Base-by-base conservation (phyloP, 2,888 invertebrate species). In the Dusona sp. region DNA sequence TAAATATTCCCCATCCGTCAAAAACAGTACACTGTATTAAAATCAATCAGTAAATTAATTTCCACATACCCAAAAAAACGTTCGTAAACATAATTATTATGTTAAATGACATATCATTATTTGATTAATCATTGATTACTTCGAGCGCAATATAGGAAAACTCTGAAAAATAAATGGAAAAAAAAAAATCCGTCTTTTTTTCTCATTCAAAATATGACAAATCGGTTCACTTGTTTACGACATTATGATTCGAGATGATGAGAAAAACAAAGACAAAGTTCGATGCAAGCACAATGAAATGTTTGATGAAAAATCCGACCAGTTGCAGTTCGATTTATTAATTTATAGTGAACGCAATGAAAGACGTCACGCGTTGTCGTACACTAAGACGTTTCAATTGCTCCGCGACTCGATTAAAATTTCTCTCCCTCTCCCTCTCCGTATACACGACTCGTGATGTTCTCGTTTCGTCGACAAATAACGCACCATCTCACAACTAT, bases 321-420 rank as follows among this genome's bases (percentile, higher is more conserved):
- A 4, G 67, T 75, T 77, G 77, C 64, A 70, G 70, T 83, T 70
- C 77, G 77, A 77, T 77, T 83, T 65, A 61, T 61, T 77, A 79
- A 79, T 79, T 79, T 72, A 70, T 72, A 70, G 45, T 70, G 77
- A 77, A 72, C 77, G 25, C 64, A n/a, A 79, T 64, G 48, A 29
- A 64, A 64, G 64, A 64, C 64, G 77, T 83, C 77, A 72, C 70
- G 42, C 54, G n/a, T 11, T 42, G 36, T 77, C 68, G 19, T 42
- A 57, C 25, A 45, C 51, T 13, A 79, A 68, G 79, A 70, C 29
- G 61, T 48, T 42, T 83, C 70, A 77, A 83, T 83, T 77, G 82
- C 48, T 70, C n/a, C n/a, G 68, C 29, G 54, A 79, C 68, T 68
- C 70, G 79, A 79, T 79, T 57, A 79, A 42, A 65, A 25, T 79